These are phyloP conservation scores for Typhlomys cinereus DNA, from an alignment of 2,113 vertebrate species.

Conservation along the genomic window DNA sequence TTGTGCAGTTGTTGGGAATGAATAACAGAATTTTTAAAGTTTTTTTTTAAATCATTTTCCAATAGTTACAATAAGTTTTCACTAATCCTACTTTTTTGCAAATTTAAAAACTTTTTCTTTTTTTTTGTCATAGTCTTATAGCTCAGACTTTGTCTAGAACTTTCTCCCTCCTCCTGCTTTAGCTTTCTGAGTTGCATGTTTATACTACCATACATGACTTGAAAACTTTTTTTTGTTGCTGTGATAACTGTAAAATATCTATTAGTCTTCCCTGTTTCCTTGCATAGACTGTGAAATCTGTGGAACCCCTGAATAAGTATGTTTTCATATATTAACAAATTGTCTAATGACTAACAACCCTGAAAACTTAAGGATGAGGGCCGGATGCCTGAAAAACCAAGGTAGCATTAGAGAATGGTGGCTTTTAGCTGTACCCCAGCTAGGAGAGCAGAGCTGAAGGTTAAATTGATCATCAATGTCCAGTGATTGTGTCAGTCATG, in stretches of 20 bases:
- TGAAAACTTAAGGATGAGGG: not conserved
- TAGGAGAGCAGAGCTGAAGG: too few species aligned
- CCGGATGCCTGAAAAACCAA: not conserved
- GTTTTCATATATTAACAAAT: not conserved
- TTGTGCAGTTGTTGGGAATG: slow-evolving; percentile 16
- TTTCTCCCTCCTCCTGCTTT: not conserved
- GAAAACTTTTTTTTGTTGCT: slow-evolving; percentile 8
- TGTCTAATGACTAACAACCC: not conserved
- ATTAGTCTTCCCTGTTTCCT: not conserved
- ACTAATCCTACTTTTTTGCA: not conserved
- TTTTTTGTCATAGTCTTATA: not conserved
- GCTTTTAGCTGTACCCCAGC: not conserved
- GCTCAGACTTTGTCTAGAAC: not conserved
- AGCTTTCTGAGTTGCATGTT: not conserved
- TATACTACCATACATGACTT: not conserved
- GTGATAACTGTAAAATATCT: not conserved
- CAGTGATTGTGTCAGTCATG: not conserved
- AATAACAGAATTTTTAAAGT: too few species aligned
- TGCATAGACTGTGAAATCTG: not conserved
- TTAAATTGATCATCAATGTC: not conserved
- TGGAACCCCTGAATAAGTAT: not conserved
- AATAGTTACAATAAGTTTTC: slow-evolving; percentile 32
- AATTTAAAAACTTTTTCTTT: not conserved
- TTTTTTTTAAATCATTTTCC: slow-evolving; percentile 37
- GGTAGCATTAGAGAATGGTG: not conserved